Evolutionary conservation across 2,888 invertebrate genomes (phyloP).

Genomic region (Allophyes oxyacanthae): DNA sequence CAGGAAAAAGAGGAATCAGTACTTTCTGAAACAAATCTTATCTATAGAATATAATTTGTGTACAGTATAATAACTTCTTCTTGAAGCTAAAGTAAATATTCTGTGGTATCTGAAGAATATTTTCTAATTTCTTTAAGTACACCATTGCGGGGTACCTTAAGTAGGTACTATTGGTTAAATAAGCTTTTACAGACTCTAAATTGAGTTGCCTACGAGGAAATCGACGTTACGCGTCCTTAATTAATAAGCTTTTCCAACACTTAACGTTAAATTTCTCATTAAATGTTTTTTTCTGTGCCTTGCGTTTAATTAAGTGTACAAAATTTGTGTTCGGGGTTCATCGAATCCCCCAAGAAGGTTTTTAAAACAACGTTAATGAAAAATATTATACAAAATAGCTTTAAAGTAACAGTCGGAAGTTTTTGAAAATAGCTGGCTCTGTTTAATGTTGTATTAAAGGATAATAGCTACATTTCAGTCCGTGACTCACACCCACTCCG

Average conservation of each 20-base stretch:
- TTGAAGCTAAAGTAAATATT: too few species aligned
- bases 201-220: constrained; percentile 45
- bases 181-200: constrained; percentile 55
- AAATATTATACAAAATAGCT: background rate
- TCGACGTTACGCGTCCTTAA: constrained; percentile 36
- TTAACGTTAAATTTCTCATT: constrained; percentile 29
- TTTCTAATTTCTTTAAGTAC: constrained; percentile 6
- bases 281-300: constrained; percentile 25
- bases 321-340: constrained; percentile 34
- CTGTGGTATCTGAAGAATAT: background rate
- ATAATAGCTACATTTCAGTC: background rate
- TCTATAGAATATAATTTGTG: too few species aligned
- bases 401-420: background rate
- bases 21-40: too few species aligned
- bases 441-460: background rate
- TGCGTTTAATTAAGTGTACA: constrained; percentile 46
- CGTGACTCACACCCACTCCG: too few species aligned
- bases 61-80: too few species aligned
- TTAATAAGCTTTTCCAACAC: constrained; percentile 38
- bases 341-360: constrained; percentile 12
- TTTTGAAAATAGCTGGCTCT: background rate
- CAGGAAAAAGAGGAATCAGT: too few species aligned
- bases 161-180: constrained; percentile 17
- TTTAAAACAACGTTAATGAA: background rate
- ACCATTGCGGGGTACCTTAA: constrained; percentile 9